These are phyloP conservation scores for Limonius californicus DNA, from an alignment of 1,140 invertebrate species.

Conservation along the genomic window DNA sequence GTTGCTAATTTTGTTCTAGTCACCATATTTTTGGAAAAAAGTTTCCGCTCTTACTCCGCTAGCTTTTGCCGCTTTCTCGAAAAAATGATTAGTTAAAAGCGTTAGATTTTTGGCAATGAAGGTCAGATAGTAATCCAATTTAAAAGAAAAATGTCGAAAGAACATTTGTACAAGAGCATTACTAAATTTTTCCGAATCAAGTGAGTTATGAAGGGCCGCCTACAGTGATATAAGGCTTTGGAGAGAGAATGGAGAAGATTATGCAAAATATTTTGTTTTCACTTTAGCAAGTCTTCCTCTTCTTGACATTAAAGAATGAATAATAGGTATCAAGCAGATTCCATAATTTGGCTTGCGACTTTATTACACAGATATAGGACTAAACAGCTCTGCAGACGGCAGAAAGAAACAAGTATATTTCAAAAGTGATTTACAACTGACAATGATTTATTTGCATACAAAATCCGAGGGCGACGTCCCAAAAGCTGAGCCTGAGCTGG, in stretches of 20 bases:
- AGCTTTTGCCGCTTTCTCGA: too few species aligned
- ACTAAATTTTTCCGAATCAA: too few species aligned
- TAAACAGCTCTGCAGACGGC: constrained; percentile 32
- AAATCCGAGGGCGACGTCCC: constrained; percentile 28
- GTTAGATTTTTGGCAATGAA: too few species aligned
- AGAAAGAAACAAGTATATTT: constrained; percentile 40
- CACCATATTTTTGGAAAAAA: too few species aligned
- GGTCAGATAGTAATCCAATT: too few species aligned
- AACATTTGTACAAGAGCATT: too few species aligned
- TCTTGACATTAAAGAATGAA: constrained; percentile 22
- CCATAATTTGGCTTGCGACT: constrained; percentile 37
- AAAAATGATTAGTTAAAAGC: too few species aligned
- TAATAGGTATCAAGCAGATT: constrained; percentile 31
- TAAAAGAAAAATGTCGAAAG: too few species aligned
- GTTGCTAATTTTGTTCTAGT: too few species aligned
- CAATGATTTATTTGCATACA: constrained; percentile 43
- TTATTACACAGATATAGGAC: constrained; percentile 36
- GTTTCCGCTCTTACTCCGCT: too few species aligned
- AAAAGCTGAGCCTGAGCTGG: constrained; percentile 21
- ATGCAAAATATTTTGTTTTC: constrained; percentile 14
- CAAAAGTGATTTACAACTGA: constrained; percentile 42
- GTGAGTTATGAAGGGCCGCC: too few species aligned
- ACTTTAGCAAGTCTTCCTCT: constrained; percentile 1
- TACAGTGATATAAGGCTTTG: too few species aligned
- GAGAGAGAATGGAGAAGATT: neutral